Evolutionary conservation across 2,888 invertebrate genomes (phyloP), one percentile per base, ranked within the genome.

Genomic region (Adelognathus sp.): DNA sequence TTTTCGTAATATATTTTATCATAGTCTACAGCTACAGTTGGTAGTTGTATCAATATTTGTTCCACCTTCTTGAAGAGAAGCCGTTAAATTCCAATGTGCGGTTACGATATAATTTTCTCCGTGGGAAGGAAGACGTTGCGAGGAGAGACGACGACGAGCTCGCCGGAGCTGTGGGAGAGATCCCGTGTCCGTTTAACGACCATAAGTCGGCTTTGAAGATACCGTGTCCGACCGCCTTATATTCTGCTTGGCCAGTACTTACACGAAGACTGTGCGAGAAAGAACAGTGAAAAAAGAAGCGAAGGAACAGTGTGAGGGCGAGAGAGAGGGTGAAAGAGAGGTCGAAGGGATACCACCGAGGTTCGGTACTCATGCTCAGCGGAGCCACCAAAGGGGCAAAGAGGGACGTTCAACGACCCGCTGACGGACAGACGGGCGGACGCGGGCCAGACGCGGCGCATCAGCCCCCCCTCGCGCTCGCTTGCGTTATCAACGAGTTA

Each of bases 311-410:
- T 33, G 36, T 24, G 54, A 52, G 41, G 67, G 21, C 24, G 31
- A 46, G 52, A 50, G 44, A 56, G 29, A 67, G 52, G 60, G 46
- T 16, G 31, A 29, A 46, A 39, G 39, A 50, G 33, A 61, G 63
- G 58, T 54, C 36, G n/a, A 54, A 60, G 41, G 36, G 61, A 60
- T 36, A 11, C 66, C 50, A 61, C n/a, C 54, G 56, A 73, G 54
- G 56, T 80, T 75, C 33, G 54, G 36, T 50, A 41, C 67, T 63
- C 36, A 24, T 39, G 64, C 18, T 63, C 94, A 94, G 93, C 95
- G 94, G 94, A 94, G 94, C 93, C 94, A 94, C 93, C 94, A 92
- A n/a, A 93, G 93, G 93, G 93, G 90, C 84, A 94, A 94, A 92
- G 93, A 92, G 93, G 93, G 91, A 81, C 86, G 88, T 87, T 88